Evolutionary conservation across 2,797 vertebrate species (phyloP).

Genomic region (Fratercula arctica): DNA sequence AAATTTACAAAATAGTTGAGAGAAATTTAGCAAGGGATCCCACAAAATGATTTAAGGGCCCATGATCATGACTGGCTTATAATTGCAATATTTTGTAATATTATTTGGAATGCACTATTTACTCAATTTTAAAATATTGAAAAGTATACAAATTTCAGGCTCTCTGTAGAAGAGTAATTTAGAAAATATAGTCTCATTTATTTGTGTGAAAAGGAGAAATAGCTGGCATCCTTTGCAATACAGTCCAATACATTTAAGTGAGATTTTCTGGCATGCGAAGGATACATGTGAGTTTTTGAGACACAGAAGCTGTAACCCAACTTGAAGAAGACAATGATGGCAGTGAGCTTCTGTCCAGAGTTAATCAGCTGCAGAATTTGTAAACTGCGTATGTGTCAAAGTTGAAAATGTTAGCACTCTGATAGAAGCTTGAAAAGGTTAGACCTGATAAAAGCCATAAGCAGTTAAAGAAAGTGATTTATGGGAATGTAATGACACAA

Average conservation of each 20-base stretch:
- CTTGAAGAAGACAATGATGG: slow-evolving; percentile 76
- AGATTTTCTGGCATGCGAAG: slow-evolving; percentile 49
- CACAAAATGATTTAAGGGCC: background rate
- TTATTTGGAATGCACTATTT: background rate
- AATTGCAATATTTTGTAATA: background rate
- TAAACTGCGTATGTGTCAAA: slow-evolving; percentile 96
- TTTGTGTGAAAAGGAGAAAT: slow-evolving; percentile 36
- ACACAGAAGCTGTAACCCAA: slow-evolving; percentile 70
- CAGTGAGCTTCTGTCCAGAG: slow-evolving; percentile 83
- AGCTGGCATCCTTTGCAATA: background rate
- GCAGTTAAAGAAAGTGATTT: slow-evolving; percentile 95
- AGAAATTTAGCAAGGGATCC: background rate
- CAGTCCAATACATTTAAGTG: background rate
- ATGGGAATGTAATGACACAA: slow-evolving; percentile 96
- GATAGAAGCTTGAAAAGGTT: slow-evolving; percentile 99
- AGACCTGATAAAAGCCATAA: slow-evolving; percentile 99
- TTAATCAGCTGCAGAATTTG: slow-evolving; percentile 97
- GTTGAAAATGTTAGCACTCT: slow-evolving; percentile 97
- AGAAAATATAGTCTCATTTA: background rate
- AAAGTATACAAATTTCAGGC: background rate
- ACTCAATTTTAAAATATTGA: background rate
- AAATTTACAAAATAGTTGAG: background rate
- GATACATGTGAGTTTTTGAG: slow-evolving; percentile 60
- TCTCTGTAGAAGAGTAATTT: background rate
- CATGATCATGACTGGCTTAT: background rate